phyloP scores from a whole-genome alignment of 1,140 invertebrate species.

The Neotoxoptera formosana region DNA sequence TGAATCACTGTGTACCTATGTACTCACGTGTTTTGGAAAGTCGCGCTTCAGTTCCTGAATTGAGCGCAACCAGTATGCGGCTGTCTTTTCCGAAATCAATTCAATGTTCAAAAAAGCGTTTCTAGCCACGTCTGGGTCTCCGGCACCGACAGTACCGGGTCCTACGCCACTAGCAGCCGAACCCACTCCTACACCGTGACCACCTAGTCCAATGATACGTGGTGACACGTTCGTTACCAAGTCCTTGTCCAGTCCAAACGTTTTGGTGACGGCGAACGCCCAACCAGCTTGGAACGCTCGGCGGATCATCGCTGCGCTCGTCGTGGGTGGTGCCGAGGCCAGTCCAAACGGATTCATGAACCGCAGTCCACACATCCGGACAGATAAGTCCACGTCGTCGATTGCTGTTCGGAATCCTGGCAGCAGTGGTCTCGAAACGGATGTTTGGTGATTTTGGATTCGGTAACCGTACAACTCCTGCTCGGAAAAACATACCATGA shows the following conservation, averaged over 20 bases:
- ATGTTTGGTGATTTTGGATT: not conserved
- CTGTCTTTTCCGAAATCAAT: slow-evolving; percentile 96
- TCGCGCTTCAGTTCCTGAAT: slow-evolving; percentile 90
- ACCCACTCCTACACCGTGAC: not conserved
- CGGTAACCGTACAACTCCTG: slow-evolving; percentile 36
- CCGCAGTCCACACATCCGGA: slow-evolving; percentile 90
- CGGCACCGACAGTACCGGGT: slow-evolving; percentile 62
- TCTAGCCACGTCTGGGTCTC: slow-evolving; percentile 75
- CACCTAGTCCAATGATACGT: slow-evolving; percentile 75
- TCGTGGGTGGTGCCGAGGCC: slow-evolving; percentile 96
- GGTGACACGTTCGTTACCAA: slow-evolving; percentile 96
- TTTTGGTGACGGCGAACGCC: slow-evolving; percentile 97
- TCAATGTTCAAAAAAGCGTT: slow-evolving; percentile 97
- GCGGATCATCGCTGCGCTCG: slow-evolving; percentile 92
- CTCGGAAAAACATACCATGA: not conserved
- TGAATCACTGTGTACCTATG: not conserved
- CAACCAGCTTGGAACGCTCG: slow-evolving; percentile 95
- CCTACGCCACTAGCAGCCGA: slow-evolving; percentile 69
- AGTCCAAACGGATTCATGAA: slow-evolving; percentile 98
- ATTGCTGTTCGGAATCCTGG: slow-evolving; percentile 94
- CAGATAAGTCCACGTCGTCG: slow-evolving; percentile 91
- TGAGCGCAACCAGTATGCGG: slow-evolving; percentile 90
- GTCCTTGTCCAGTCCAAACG: slow-evolving; percentile 94
- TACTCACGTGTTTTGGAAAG: slow-evolving; percentile 81
- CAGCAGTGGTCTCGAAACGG: slow-evolving; percentile 71